A percentile compares a stretch with the other conserved stretches of the same genome.
These are phyloP conservation scores for Anastrepha ludens DNA, from an alignment of 1,140 invertebrate genomes.

Conservation along the genomic window DNA sequence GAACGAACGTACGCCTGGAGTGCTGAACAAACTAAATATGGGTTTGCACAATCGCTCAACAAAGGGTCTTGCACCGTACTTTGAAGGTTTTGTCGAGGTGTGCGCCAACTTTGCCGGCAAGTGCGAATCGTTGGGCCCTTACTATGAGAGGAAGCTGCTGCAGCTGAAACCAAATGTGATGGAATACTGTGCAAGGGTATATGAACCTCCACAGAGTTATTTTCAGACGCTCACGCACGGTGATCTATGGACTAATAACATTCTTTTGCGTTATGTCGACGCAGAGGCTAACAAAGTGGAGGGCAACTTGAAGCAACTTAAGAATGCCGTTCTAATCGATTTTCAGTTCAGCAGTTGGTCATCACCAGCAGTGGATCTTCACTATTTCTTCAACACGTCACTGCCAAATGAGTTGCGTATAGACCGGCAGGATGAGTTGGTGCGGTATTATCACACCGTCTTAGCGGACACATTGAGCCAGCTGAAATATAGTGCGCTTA, in stretches of 20 bases:
- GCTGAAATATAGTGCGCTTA: constrained; percentile 58
- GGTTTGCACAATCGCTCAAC: constrained; percentile 55
- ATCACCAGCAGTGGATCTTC: constrained; percentile 68
- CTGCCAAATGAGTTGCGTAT: constrained; percentile 59
- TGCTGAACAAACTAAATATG: constrained; percentile 62
- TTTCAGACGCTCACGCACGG: constrained; percentile 80
- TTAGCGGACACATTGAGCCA: constrained; percentile 58
- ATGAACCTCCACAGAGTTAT: constrained; percentile 71
- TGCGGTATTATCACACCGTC: constrained; percentile 62
- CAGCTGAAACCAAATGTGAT: constrained; percentile 61
- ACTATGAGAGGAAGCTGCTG: constrained; percentile 63
- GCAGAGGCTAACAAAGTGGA: constrained; percentile 61
- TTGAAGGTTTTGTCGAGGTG: constrained; percentile 61
- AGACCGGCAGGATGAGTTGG: constrained; percentile 60
- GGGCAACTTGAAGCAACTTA: constrained; percentile 60
- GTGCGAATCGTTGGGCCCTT: constrained; percentile 56
- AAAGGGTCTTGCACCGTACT: constrained; percentile 56
- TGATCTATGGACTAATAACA: constrained; percentile 81
- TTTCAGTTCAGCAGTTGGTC: constrained; percentile 70
- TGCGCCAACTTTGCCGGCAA: constrained; percentile 59
- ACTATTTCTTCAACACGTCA: constrained; percentile 68
- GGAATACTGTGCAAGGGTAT: constrained; percentile 63
- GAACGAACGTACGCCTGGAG: constrained; percentile 63
- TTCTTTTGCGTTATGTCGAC: constrained; percentile 78
- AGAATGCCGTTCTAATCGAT: constrained; percentile 74